Percentiles rank a stretch among this genome's conserved stretches.
Conservation (phyloP, 2,113 vertebrate species). For the Choloepus hoffmanni region DNA sequence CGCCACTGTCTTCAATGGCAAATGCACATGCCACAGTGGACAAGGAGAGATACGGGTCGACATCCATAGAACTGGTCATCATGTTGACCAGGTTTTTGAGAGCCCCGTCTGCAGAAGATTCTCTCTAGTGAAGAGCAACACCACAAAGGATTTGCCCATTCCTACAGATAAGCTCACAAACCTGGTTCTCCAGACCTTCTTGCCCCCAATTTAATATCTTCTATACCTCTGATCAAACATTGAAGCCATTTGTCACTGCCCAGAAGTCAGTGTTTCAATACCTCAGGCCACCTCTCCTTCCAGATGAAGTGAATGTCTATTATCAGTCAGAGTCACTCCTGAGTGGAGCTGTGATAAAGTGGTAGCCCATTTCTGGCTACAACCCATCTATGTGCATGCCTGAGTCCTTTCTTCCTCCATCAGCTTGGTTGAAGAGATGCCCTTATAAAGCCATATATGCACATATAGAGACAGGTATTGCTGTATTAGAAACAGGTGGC, state of each 20-base stretch:
- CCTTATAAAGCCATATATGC: background rate
- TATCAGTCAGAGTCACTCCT: background rate
- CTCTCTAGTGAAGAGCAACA: background rate
- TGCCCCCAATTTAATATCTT: background rate
- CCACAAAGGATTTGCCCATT: background rate
- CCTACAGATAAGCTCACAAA: background rate
- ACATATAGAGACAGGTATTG: background rate
- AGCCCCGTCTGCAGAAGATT: background rate
- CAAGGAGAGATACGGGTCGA: background rate
- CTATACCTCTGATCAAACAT: too few species aligned
- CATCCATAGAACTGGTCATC: background rate
- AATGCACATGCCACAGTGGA: background rate
- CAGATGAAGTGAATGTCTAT: too few species aligned
- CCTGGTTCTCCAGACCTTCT: background rate
- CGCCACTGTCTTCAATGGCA: too few species aligned
- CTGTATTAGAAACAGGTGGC: background rate
- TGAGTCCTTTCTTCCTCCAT: background rate
- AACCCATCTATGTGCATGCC: too few species aligned
- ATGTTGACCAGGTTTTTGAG: background rate
- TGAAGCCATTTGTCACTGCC: too few species aligned
- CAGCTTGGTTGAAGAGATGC: background rate
- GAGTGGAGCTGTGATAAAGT: background rate
- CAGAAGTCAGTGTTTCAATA: too few species aligned
- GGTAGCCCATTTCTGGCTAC: background rate
- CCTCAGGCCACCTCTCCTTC: too few species aligned